These are phyloP conservation scores for Procambarus clarkii DNA, from an alignment of 1,140 invertebrate genomes.

Conservation along the genomic window DNA sequence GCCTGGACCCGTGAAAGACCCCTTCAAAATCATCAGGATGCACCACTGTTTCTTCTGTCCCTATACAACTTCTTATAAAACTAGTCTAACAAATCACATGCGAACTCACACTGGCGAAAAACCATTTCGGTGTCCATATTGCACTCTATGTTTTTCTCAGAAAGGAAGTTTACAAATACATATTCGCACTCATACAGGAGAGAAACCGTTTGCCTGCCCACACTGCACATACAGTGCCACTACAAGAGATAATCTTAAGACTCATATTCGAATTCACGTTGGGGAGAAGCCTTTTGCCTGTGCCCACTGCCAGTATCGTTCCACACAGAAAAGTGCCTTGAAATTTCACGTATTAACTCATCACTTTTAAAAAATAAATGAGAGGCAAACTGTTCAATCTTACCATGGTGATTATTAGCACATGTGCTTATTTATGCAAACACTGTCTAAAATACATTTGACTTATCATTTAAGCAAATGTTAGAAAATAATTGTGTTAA, in stretches of 20 bases:
- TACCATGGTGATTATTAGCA: no score
- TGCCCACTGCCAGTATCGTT: conserved; percentile 19
- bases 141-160: conserved; percentile 12
- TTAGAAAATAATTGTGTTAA: no score
- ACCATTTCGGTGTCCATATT: conserved; percentile 16
- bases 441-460: no score
- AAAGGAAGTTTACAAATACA: conserved; percentile 35
- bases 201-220: conserved; percentile 11
- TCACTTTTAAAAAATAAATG: conserved; percentile 6
- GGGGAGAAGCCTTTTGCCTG: conserved; percentile 29
- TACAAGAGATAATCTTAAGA: conserved; percentile 31
- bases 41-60: conserved; percentile 33
- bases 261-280: conserved; percentile 14
- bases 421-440: no score
- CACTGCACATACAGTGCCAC: conserved; percentile 20
- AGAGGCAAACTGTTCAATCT: no score
- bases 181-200: conserved; percentile 24
- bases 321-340: conserved; percentile 26
- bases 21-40: conserved; percentile 33
- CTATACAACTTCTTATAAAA: conserved; percentile 19
- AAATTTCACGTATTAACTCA: conserved; percentile 18
- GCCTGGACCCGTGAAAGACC: conserved; percentile 22
- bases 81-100: conserved; percentile 18
- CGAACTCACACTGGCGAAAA: conserved; percentile 30
- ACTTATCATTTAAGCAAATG: no score